Percentiles rank a stretch among this genome's conserved stretches.
Conservation (phyloP, 2,797 vertebrate species). For the Benthosema pterotum region DNA sequence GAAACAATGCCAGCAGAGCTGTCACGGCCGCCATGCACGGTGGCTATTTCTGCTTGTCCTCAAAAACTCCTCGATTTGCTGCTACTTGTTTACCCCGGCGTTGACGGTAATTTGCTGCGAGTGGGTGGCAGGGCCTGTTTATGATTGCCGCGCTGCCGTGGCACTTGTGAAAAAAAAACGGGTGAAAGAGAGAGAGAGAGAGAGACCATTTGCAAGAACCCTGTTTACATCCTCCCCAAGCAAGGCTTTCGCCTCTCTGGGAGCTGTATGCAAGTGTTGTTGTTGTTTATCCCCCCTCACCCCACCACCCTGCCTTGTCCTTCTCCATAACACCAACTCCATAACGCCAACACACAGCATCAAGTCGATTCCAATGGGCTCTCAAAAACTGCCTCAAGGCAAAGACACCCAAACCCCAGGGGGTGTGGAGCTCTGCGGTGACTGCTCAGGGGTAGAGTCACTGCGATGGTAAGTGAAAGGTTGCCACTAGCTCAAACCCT, state of each 20-base stretch:
- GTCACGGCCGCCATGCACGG: conserved; percentile 46
- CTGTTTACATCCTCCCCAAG: conserved; percentile 28
- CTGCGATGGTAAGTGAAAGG: no score
- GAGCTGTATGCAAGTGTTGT: background rate
- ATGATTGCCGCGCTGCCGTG: conserved; percentile 28
- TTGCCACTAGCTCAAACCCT: no score
- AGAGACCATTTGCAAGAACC: conserved; percentile 30
- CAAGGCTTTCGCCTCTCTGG: conserved; percentile 8
- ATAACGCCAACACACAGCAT: no score
- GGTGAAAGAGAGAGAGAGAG: conserved; percentile 17
- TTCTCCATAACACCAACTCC: conserved; percentile 40
- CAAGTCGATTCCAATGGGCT: conserved; percentile 37
- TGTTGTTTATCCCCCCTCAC: background rate
- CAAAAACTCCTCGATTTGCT: background rate
- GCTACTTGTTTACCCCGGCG: conserved; percentile 36
- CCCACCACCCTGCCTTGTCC: no score
- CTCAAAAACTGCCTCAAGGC: no score
- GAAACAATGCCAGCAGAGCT: conserved; percentile 1
- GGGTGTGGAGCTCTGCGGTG: no score
- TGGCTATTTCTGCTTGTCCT: conserved; percentile 29
- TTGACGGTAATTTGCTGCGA: conserved; percentile 44
- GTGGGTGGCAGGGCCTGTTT: conserved; percentile 34
- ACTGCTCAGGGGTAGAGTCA: no score
- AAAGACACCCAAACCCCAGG: no score
- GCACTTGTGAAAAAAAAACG: conserved; percentile 4